Percentiles rank a stretch among this genome's conserved stretches.
Evolutionary conservation across 2,113 vertebrate genomes (phyloP).

Genomic region (Pantherophis guttatus): DNA sequence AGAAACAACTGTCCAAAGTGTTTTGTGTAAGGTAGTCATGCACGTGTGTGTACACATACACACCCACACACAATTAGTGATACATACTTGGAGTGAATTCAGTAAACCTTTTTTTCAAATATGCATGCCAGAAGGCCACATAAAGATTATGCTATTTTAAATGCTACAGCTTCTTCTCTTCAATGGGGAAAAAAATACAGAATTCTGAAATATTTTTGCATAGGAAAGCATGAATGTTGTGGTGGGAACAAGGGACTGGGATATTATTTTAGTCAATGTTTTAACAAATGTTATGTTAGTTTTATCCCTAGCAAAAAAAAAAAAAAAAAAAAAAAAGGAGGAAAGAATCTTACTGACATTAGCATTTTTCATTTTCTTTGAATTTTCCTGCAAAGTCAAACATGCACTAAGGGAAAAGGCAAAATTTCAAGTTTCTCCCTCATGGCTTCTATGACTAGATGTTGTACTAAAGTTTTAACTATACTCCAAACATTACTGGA

Average conservation of each 20-base stretch:
- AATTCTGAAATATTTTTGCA: neutral
- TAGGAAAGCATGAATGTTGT: neutral
- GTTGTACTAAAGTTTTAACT: neutral
- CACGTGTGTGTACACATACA: neutral
- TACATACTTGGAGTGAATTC: neutral
- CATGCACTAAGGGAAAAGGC: neutral
- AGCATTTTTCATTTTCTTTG: neutral
- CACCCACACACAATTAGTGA: neutral
- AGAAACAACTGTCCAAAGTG: conserved; percentile 19
- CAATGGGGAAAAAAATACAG: neutral
- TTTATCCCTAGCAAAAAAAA: neutral
- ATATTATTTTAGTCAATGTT: neutral
- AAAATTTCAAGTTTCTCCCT: neutral
- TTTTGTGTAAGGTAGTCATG: neutral
- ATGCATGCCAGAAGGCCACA: neutral
- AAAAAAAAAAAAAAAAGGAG: neutral
- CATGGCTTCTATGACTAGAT: neutral
- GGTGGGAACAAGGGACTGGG: neutral
- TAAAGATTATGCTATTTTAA: conserved; percentile 2
- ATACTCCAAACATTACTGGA: neutral
- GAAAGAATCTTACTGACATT: neutral
- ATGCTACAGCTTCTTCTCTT: neutral
- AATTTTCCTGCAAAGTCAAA: neutral
- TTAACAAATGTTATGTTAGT: neutral
- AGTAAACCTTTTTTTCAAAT: neutral